Conservation (phyloP, 2,888 invertebrate species). For the Crioceris asparagi region DNA sequence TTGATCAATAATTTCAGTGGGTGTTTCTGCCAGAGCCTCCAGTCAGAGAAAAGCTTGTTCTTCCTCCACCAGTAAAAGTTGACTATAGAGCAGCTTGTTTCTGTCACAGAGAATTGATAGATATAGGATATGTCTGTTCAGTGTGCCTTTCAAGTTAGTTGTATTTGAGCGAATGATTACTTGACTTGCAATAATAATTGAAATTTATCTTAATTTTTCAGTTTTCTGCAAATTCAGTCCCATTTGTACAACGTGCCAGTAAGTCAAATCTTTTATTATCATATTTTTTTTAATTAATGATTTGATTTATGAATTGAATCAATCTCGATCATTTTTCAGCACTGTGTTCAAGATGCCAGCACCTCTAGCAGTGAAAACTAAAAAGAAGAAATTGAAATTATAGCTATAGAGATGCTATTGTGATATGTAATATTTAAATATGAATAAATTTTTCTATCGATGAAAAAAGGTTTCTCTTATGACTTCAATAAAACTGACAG, state of each 20-base stretch:
- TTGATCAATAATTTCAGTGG: slow-evolving; percentile 50
- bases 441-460: no score
- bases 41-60: slow-evolving; percentile 67
- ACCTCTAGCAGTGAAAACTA: slow-evolving; percentile 62
- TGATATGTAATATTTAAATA: no score
- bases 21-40: slow-evolving; percentile 83
- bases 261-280: slow-evolving; percentile 48
- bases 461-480: no score
- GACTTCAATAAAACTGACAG: no score
- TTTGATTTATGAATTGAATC: no score
- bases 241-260: slow-evolving; percentile 96
- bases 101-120: slow-evolving; percentile 90
- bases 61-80: slow-evolving; percentile 83
- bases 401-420: no score
- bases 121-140: slow-evolving; percentile 95
- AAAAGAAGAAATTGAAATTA: slow-evolving; percentile 68
- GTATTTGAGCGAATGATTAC: slow-evolving; percentile 2
- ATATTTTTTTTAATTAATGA: slow-evolving; percentile 39
- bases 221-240: slow-evolving; percentile 97
- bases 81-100: slow-evolving; percentile 97
- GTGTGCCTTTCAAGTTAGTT: slow-evolving; percentile 86
- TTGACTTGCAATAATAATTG: background rate
- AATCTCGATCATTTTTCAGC: no score
- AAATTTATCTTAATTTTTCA: slow-evolving; percentile 38
- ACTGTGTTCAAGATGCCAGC: slow-evolving; percentile 87